phyloP scores from a whole-genome alignment of 2,797 vertebrate genomes.

The Microctenopoma lineatum region DNA sequence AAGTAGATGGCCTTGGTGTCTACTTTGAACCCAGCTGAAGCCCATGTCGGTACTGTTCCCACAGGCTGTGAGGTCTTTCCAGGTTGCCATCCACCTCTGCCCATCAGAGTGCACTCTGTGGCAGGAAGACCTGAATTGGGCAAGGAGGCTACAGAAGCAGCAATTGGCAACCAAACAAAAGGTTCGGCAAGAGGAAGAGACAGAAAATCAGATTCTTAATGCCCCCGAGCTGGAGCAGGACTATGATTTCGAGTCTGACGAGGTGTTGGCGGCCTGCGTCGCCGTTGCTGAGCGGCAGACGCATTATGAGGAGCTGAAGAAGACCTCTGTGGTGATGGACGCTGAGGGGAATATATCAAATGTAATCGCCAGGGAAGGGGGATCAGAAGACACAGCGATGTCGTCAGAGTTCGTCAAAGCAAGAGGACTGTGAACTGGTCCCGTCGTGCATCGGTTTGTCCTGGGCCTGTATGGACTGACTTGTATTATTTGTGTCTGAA shows the following conservation, averaged over 20 bases:
- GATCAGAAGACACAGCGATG: conserved; percentile 35
- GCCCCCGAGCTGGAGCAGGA: conserved; percentile 88
- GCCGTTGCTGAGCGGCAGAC: conserved; percentile 91
- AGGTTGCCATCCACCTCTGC: conserved; percentile 90
- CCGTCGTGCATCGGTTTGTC: neutral
- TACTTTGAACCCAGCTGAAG: neutral
- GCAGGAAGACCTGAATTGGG: conserved; percentile 95
- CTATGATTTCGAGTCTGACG: conserved; percentile 96
- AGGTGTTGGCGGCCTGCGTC: conserved; percentile 93
- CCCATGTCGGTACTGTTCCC: conserved; percentile 18
- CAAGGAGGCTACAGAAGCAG: conserved; percentile 84
- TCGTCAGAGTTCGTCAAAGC: conserved; percentile 89
- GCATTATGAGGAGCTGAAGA: conserved; percentile 79
- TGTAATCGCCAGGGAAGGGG: conserved; percentile 44
- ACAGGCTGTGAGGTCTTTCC: conserved; percentile 85
- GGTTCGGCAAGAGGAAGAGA: conserved; percentile 71
- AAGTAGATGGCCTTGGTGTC: neutral
- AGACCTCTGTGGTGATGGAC: conserved; percentile 85
- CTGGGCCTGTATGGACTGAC: neutral
- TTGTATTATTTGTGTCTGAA: conserved; percentile 7
- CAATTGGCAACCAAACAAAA: conserved; percentile 78
- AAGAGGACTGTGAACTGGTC: conserved; percentile 72
- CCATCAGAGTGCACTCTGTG: conserved; percentile 89
- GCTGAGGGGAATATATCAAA: conserved; percentile 65
- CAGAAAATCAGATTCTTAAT: conserved; percentile 64